Evolutionary conservation across 2,888 invertebrate genomes (phyloP), one percentile per base, ranked within the genome.

Genomic region (Lepidochitona cinerea): DNA sequence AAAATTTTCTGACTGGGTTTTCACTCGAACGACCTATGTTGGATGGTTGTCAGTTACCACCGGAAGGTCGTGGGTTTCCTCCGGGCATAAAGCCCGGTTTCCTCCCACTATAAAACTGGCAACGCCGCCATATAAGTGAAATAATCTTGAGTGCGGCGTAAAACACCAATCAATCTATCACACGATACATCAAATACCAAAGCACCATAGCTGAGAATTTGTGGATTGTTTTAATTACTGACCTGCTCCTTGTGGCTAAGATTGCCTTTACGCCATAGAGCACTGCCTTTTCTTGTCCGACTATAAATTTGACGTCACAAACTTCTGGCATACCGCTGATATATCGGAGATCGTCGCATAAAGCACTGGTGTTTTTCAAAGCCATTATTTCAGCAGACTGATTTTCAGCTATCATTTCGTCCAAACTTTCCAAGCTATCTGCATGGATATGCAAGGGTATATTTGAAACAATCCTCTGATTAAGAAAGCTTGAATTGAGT

Each of bases 251-350:
- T 4, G 67, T 64, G 14, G 71, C 71, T 14, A 71, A 52, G 33
- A 71, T 71, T 23, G 66, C 71, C 36, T 67, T 65, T 2, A 71
- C 67, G 3, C 71, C 71, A 41, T 71, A 67, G 6, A 71, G 33
- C 9, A 18, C 32, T 41, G 35, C 35, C 23, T 67, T 66, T 33
- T 65, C 33, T 5, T 29, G n/a, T 4, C 71, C 71, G 9, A 71
- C 65, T 2, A 35, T 18, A 32, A 71, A 71, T 9, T 26, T 37
- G 33, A 71, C 67, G 66, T 71, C 71, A 41, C 71, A 66, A n/a
- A 67, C 23, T 49, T 71, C 71, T 36, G 71, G 71, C 67, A 71
- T 71, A 2, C 37, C 65, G 14, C 23, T n/a, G 18, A 71, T 18
- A 14, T 33, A 37, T 14, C 64, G 59, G n/a, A 71, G 64, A 32